Evolutionary conservation across 1,140 invertebrate species (phyloP).

Genomic region (Parapsyche elsis): DNA sequence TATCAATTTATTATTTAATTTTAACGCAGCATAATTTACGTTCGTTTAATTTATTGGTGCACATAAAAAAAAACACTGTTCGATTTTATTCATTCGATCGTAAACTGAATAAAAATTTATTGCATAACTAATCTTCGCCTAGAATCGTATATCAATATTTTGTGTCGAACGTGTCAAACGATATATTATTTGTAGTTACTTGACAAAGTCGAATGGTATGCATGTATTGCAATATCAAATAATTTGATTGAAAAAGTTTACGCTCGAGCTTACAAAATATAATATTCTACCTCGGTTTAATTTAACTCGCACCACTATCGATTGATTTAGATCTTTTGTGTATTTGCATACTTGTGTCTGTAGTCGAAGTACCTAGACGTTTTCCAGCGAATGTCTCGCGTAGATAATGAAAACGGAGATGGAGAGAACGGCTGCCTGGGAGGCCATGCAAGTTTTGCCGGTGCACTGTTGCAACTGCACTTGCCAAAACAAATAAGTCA

Average conservation of each 20-base stretch:
- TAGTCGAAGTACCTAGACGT: background rate
- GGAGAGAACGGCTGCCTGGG: background rate
- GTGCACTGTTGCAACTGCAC: slow-evolving; percentile 21
- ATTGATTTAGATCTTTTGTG: background rate
- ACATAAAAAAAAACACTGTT: background rate
- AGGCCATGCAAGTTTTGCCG: background rate
- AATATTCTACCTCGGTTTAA: no score
- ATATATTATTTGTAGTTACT: no score
- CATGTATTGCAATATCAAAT: no score
- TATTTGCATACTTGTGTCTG: background rate
- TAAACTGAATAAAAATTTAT: no score
- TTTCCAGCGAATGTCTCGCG: slow-evolving; percentile 7
- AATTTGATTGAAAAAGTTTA: no score
- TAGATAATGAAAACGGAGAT: slow-evolving; percentile 27
- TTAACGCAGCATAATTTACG: background rate
- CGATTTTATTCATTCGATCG: no score
- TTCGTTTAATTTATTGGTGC: background rate
- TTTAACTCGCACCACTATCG: background rate
- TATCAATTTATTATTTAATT: slow-evolving; percentile 12
- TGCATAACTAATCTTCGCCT: no score
- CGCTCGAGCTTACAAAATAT: no score
- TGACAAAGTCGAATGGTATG: no score
- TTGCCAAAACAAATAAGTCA: slow-evolving; percentile 53
- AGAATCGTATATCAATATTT: no score
- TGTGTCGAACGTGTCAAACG: no score